phyloP scores from a whole-genome alignment of 2,797 vertebrate genomes.

The Spondyliosoma cantharus region DNA sequence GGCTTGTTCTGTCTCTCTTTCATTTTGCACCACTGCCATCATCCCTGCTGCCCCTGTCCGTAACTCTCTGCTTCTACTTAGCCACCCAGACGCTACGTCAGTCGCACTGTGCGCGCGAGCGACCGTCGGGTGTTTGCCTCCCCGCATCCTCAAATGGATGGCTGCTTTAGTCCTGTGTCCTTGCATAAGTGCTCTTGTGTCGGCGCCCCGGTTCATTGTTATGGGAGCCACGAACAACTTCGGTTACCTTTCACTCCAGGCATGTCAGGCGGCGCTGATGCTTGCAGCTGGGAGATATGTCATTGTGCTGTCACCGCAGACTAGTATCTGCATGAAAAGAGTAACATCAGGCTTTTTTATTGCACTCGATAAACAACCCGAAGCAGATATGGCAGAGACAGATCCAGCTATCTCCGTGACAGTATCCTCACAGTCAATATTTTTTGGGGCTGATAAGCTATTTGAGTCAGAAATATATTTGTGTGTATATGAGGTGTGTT shows the following conservation, averaged over 20 bases:
- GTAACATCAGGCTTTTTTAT: conserved; percentile 71
- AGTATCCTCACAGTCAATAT: conserved; percentile 47
- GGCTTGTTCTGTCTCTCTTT: conserved; percentile 46
- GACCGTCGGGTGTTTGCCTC: conserved; percentile 10
- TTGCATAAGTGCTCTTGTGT: conserved; percentile 27
- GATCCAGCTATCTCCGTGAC: conserved; percentile 39
- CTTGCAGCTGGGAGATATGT: conserved; percentile 61
- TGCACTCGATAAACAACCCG: conserved; percentile 60
- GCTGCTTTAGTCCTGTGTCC: conserved; percentile 37
- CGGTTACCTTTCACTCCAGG: conserved; percentile 56
- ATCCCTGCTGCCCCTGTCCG: conserved; percentile 35
- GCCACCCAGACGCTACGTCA: conserved; percentile 58
- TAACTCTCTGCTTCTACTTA: conserved; percentile 19
- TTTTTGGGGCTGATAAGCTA: conserved; percentile 48
- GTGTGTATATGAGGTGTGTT: neutral
- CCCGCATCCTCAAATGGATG: conserved; percentile 22
- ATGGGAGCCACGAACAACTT: conserved; percentile 54
- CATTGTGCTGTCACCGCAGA: conserved; percentile 57
- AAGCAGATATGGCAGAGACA: conserved; percentile 51
- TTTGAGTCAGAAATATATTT: conserved; percentile 37
- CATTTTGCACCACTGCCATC: conserved; percentile 48
- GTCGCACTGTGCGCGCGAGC: neutral
- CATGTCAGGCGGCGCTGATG: conserved; percentile 41
- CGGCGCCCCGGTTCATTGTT: conserved; percentile 45
- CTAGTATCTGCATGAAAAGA: conserved; percentile 66